Percentiles rank a stretch among this genome's conserved stretches.
Conservation (phyloP, 2,888 invertebrate genomes). For the Leuctra nigra region DNA sequence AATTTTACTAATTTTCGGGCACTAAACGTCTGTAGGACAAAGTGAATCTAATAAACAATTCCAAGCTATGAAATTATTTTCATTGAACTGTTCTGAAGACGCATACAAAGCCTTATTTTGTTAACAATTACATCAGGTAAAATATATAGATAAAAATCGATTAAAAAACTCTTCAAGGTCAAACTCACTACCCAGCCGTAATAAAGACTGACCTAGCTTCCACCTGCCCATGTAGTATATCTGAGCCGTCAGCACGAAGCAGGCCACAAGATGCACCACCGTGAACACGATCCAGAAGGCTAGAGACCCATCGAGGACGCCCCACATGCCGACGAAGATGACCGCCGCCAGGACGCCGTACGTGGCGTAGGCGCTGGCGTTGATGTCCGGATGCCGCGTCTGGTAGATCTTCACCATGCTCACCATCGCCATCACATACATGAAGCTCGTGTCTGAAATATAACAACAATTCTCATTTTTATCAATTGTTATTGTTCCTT, state of each 20-base stretch:
- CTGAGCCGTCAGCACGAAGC: slow-evolving; percentile 59
- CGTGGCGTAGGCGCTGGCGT: slow-evolving; percentile 72
- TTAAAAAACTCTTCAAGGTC: too few relatives aligned
- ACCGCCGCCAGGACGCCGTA: slow-evolving; percentile 73
- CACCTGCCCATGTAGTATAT: slow-evolving; percentile 71
- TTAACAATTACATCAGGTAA: too few relatives aligned
- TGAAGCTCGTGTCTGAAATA: slow-evolving; percentile 78
- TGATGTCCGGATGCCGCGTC: slow-evolving; percentile 80
- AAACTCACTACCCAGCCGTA: too few relatives aligned
- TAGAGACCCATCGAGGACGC: slow-evolving; percentile 56
- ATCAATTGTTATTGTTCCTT: too few relatives aligned
- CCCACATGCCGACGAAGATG: slow-evolving; percentile 53
- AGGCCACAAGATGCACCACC: slow-evolving; percentile 56
- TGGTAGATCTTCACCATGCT: slow-evolving; percentile 85
- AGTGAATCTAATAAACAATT: too few relatives aligned
- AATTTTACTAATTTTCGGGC: too few relatives aligned
- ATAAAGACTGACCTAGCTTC: slow-evolving; percentile 54
- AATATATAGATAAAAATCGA: too few relatives aligned
- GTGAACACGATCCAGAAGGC: slow-evolving; percentile 70
- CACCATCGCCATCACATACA: slow-evolving; percentile 84
- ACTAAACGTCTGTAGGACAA: too few relatives aligned
- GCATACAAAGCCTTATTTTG: too few relatives aligned
- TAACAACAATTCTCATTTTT: too few relatives aligned
- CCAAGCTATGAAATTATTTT: too few relatives aligned
- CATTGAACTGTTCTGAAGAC: too few relatives aligned